Conservation (phyloP, 92 coral and sea anemone genomes). For the Zoanthus sociatus region DNA sequence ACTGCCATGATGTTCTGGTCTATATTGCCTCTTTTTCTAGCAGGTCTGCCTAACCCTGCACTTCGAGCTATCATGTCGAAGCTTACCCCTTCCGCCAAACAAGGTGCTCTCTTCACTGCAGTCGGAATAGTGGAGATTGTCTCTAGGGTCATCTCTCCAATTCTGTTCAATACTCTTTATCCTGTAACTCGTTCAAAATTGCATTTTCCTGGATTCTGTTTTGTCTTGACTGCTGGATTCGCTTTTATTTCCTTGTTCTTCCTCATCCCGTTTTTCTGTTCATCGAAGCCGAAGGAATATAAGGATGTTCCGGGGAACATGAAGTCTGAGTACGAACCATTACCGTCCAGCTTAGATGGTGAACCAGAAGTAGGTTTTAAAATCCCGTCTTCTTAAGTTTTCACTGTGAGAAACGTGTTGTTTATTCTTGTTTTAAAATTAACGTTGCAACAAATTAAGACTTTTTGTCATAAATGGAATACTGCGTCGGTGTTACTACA, state of each 20-base stretch:
- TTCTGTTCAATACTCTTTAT: constrained; percentile 56
- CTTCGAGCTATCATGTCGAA: constrained; percentile 64
- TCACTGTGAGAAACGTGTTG: too few species aligned
- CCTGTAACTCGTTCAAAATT: constrained; percentile 57
- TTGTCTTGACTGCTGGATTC: constrained; percentile 59
- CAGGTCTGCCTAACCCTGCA: constrained; percentile 55
- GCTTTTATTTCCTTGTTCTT: constrained; percentile 40
- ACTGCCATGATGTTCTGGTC: constrained; percentile 67
- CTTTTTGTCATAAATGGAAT: too few species aligned
- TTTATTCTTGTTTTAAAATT: too few species aligned
- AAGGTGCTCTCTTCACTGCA: constrained; percentile 66
- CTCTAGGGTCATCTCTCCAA: constrained; percentile 53
- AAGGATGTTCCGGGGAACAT: neutral
- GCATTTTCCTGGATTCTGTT: constrained; percentile 61
- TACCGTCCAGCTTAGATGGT: constrained; percentile 4
- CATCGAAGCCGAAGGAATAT: neutral
- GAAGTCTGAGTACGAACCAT: constrained; percentile 21
- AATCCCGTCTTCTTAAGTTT: neutral
- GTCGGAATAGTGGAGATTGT: constrained; percentile 54
- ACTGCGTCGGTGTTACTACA: too few species aligned
- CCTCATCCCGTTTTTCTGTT: constrained; percentile 34
- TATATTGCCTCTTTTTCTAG: constrained; percentile 54
- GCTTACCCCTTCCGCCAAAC: constrained; percentile 49
- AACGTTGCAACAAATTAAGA: too few species aligned
- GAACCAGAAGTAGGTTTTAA: neutral